These are phyloP conservation scores for Phymatocera aterrima DNA, from an alignment of 2,888 invertebrate genomes.

Conservation along the genomic window DNA sequence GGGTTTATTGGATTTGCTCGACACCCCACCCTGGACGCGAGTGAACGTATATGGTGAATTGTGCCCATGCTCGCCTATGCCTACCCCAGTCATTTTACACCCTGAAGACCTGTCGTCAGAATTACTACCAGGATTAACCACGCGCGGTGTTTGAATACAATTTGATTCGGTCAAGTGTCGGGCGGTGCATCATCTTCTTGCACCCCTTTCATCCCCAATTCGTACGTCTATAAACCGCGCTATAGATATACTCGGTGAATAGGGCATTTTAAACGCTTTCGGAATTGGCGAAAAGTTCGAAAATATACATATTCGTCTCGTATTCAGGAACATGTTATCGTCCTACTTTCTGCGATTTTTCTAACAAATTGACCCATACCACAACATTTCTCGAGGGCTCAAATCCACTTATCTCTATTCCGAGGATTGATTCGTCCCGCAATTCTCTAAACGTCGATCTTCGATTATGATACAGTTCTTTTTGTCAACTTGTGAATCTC, in stretches of 20 bases:
- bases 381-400: too few species aligned
- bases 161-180: constrained; percentile 68
- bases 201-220: not conserved
- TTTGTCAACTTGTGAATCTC: too few species aligned
- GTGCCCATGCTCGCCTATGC: not conserved
- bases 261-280: not conserved
- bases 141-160: constrained; percentile 59
- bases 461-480: too few species aligned
- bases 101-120: constrained; percentile 65
- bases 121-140: constrained; percentile 71
- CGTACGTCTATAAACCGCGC: not conserved
- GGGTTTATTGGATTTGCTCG: constrained; percentile 70
- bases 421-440: too few species aligned
- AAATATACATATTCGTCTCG: too few species aligned
- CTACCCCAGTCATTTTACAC: not conserved
- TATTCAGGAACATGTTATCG: too few species aligned
- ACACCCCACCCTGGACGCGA: constrained; percentile 58
- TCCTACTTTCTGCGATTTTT: too few species aligned
- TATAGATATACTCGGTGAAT: not conserved
- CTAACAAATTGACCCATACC: too few species aligned
- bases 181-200: not conserved
- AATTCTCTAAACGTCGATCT: too few species aligned
- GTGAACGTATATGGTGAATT: constrained; percentile 39
- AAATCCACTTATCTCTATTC: too few species aligned
- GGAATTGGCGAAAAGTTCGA: not conserved